phyloP scores from a whole-genome alignment of 2,113 vertebrate genomes.

The Eurystomus gularis region DNA sequence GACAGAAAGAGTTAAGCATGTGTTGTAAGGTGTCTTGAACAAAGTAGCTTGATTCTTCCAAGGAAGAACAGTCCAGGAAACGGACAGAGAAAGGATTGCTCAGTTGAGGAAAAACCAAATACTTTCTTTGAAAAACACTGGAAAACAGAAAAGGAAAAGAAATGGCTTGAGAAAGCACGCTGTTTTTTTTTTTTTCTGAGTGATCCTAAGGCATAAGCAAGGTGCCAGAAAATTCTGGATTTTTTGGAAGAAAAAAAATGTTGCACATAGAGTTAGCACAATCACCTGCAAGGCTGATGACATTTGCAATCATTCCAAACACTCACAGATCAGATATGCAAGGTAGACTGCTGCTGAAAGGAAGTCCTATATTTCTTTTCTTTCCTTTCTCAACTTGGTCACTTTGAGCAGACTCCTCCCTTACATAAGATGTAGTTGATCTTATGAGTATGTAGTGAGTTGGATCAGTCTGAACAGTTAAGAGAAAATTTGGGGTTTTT shows the following conservation, averaged over 20 bases:
- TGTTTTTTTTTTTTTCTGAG: neutral
- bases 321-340: accelerated
- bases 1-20: neutral
- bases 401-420: neutral
- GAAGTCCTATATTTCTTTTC: neutral
- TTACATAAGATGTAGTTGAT: neutral
- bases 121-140: neutral
- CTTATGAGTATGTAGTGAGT: neutral
- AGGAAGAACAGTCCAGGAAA: neutral
- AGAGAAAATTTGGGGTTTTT: neutral
- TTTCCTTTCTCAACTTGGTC: neutral
- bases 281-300: neutral
- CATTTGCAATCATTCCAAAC: neutral
- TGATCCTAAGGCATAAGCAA: neutral
- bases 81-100: neutral
- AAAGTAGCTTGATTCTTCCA: neutral
- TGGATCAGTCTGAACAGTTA: neutral
- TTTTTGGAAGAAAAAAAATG: neutral
- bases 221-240: neutral
- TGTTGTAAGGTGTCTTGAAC: neutral
- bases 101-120: neutral
- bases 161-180: neutral
- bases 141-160: neutral
- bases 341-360: neutral
- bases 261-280: neutral